Evolutionary conservation across 2,888 invertebrate species (phyloP).

Genomic region (Euclidia mi): DNA sequence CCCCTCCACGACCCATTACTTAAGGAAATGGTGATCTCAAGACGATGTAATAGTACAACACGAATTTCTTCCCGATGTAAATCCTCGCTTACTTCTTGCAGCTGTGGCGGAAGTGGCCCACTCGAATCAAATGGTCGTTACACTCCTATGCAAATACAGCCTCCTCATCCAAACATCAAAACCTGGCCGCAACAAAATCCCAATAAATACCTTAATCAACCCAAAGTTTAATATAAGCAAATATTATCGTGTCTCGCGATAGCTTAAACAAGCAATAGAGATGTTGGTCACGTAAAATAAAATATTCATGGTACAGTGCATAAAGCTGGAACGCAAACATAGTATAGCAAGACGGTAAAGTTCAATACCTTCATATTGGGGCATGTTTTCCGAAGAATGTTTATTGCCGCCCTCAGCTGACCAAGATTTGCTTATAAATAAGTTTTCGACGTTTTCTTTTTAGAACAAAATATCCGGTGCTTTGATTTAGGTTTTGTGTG

Average conservation of each 20-base stretch:
- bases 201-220: conserved; percentile 36
- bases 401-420: conserved; percentile 30
- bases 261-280: conserved; percentile 50
- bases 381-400: conserved; percentile 33
- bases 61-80: background rate
- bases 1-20: conserved; percentile 3
- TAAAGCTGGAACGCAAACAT: conserved; percentile 48
- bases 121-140: conserved; percentile 20
- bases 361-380: conserved; percentile 47
- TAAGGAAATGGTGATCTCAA: background rate
- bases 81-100: background rate
- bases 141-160: conserved; percentile 16
- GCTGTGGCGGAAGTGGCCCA: conserved; percentile 1
- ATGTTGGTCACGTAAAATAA: conserved; percentile 59
- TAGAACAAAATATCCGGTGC: conserved; percentile 5
- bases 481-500: conserved; percentile 31
- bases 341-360: conserved; percentile 39
- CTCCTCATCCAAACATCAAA: conserved; percentile 14
- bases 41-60: background rate
- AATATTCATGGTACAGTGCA: conserved; percentile 58
- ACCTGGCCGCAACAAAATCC: conserved; percentile 17
- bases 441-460: conserved; percentile 23
- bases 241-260: conserved; percentile 47
- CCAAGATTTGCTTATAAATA: conserved; percentile 37
- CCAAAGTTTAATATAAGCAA: conserved; percentile 40